A percentile compares a stretch with the other conserved stretches of the same genome.
Conservation (phyloP, 1,140 invertebrate species). For the Ectropis grisescens region DNA sequence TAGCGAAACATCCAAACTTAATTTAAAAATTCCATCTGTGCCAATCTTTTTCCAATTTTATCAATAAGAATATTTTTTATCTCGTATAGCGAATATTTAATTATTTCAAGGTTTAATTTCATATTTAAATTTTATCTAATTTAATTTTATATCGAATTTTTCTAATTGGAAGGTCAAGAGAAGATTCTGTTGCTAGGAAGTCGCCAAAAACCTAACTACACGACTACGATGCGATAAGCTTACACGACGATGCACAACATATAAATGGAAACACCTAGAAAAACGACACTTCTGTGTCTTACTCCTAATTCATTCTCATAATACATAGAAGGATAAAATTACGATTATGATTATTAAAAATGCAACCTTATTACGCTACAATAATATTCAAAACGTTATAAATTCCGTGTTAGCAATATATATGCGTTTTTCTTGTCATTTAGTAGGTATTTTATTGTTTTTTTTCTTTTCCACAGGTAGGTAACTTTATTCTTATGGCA, state of each 20-base stretch:
- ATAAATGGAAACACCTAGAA: slow-evolving; percentile 55
- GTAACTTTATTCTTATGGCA: slow-evolving; percentile 18
- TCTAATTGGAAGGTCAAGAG: slow-evolving; percentile 61
- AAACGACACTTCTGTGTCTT: slow-evolving; percentile 52
- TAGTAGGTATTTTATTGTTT: too few relatives aligned
- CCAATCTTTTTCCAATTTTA: slow-evolving; percentile 2
- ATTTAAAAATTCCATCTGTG: slow-evolving; percentile 1
- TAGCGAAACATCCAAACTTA: slow-evolving; percentile 33
- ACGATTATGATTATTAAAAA: slow-evolving; percentile 61
- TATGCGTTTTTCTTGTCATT: too few relatives aligned
- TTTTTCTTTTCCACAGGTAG: too few relatives aligned
- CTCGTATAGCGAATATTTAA: too few relatives aligned
- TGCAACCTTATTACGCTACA: slow-evolving; percentile 55
- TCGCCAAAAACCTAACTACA: slow-evolving; percentile 63
- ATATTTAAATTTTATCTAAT: slow-evolving; percentile 48
- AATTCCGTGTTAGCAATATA: slow-evolving; percentile 32
- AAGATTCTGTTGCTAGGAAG: slow-evolving; percentile 64
- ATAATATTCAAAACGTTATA: slow-evolving; percentile 43
- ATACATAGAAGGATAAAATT: slow-evolving; percentile 56
- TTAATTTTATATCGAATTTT: slow-evolving; percentile 41
- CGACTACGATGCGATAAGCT: slow-evolving; percentile 59
- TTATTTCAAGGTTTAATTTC: slow-evolving; percentile 23
- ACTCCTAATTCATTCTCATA: slow-evolving; percentile 44
- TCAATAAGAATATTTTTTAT: slow-evolving; percentile 8
- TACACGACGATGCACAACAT: slow-evolving; percentile 57